Conservation (phyloP, 2,797 vertebrate species). For the Onychomys arenicola region DNA sequence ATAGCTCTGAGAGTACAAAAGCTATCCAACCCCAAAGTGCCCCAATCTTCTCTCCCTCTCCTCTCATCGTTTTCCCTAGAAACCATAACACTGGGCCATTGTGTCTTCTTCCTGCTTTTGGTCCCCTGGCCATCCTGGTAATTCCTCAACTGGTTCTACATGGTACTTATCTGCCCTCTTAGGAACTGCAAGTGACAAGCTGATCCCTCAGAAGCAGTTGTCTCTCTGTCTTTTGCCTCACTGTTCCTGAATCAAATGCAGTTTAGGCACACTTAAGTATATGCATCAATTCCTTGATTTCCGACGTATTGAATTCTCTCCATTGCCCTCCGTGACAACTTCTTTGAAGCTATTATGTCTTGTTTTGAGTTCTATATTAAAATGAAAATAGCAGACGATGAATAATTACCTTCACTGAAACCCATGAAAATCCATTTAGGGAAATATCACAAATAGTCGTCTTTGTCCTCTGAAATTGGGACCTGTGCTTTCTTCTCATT, state of each 20-base stretch:
- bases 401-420: not conserved
- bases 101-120: not conserved
- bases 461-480: not conserved
- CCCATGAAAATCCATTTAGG: not conserved
- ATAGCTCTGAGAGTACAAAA: not conserved
- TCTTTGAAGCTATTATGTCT: not conserved
- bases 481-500: constrained; percentile 1
- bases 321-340: not conserved
- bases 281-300: not conserved
- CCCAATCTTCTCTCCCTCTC: not conserved
- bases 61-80: not conserved
- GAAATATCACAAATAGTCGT: not conserved
- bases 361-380: not conserved
- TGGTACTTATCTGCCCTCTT: not conserved
- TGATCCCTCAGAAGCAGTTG: not conserved
- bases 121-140: too few relatives aligned
- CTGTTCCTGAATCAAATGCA: not conserved
- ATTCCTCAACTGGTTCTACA: accelerated
- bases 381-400: not conserved
- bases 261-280: not conserved
- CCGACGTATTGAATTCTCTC: not conserved
- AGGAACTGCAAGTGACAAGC: not conserved
- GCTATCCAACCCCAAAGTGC: not conserved
- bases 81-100: not conserved
- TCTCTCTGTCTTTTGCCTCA: too few relatives aligned